Evolutionary conservation across 2,888 invertebrate genomes (phyloP).

Genomic region (Tetrapedia diversipes): DNA sequence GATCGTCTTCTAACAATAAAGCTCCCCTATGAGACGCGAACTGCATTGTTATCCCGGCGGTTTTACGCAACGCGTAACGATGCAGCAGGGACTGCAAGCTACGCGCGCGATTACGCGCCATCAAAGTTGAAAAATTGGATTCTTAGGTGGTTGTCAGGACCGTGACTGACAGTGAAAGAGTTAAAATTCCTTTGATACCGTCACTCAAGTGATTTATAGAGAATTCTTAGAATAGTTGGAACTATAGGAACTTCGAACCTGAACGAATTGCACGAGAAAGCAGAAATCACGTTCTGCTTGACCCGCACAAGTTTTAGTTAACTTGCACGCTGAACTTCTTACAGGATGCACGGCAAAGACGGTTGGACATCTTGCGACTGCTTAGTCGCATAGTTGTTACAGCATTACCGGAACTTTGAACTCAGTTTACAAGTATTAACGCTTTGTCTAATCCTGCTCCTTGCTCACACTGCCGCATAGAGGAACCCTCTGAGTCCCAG

Average conservation of each 20-base stretch:
- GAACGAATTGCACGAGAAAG: no score
- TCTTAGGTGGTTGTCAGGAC: neutral
- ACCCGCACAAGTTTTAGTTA: neutral
- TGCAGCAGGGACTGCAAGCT: neutral
- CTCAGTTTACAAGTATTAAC: conserved; percentile 14
- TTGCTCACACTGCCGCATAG: neutral
- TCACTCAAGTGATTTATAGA: neutral
- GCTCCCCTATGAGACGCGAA: conserved; percentile 6
- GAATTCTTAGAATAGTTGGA: neutral
- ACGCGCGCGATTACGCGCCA: neutral
- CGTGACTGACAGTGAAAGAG: neutral
- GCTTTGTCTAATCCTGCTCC: conserved; percentile 3
- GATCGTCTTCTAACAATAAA: conserved; percentile 21
- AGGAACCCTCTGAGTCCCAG: neutral
- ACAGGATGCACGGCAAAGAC: neutral
- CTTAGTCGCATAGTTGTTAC: conserved; percentile 14
- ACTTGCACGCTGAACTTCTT: neutral
- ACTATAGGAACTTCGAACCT: no score
- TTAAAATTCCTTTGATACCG: no score
- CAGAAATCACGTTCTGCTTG: neutral
- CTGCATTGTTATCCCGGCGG: conserved; percentile 25
- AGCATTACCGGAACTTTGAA: neutral
- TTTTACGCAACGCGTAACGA: conserved; percentile 24
- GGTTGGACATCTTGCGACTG: conserved; percentile 1
- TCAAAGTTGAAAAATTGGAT: neutral